These are phyloP conservation scores for Maconellicoccus hirsutus DNA, from an alignment of 1,140 invertebrate genomes.

Conservation along the genomic window DNA sequence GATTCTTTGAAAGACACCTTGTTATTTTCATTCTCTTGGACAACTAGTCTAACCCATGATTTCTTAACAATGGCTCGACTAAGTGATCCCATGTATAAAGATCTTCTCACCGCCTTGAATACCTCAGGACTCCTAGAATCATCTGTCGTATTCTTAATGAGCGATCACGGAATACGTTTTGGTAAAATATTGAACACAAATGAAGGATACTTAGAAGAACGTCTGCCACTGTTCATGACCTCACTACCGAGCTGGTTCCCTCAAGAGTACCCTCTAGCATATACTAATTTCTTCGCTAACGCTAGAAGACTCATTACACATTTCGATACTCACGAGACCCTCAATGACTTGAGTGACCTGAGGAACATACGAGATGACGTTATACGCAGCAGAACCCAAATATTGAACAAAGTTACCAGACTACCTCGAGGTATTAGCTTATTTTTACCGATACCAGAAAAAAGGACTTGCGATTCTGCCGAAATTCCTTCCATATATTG, in stretches of 20 bases:
- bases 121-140: constrained; percentile 47
- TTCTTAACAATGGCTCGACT: constrained; percentile 56
- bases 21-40: constrained; percentile 68
- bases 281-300: constrained; percentile 58
- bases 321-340: constrained; percentile 65
- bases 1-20: constrained; percentile 39
- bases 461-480: constrained; percentile 38
- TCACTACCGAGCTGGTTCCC: constrained; percentile 60
- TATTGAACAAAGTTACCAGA: constrained; percentile 38
- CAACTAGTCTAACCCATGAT: constrained; percentile 61
- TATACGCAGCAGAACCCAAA: constrained; percentile 50
- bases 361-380: neutral
- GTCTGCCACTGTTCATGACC: constrained; percentile 65
- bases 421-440: neutral
- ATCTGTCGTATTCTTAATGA: constrained; percentile 66
- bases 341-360: constrained; percentile 39
- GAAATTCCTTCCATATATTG: constrained; percentile 40
- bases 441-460: constrained; percentile 10
- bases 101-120: constrained; percentile 39
- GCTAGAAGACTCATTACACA: constrained; percentile 62
- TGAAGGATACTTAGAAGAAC: constrained; percentile 76
- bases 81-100: constrained; percentile 42
- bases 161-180: constrained; percentile 86
- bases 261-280: constrained; percentile 48
- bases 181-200: constrained; percentile 65